A percentile compares a stretch with the other conserved stretches of the same genome.
phyloP scores from a whole-genome alignment of 2,797 vertebrate species.

The Epinephelus malabaricus region DNA sequence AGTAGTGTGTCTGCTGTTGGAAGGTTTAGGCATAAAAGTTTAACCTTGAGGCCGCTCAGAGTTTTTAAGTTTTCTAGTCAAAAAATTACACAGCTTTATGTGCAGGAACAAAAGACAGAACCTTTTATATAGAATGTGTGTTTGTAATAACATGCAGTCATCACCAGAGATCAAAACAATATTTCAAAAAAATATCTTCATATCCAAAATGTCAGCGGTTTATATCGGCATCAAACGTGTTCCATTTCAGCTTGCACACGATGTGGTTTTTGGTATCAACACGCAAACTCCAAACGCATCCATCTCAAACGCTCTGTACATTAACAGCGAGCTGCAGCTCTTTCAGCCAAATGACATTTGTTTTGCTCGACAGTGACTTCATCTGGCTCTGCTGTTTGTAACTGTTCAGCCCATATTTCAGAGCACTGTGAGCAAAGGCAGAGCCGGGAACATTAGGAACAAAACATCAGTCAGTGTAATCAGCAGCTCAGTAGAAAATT shows the following conservation, averaged over 20 bases:
- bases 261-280: constrained; percentile 57
- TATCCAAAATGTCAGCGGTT: constrained; percentile 42
- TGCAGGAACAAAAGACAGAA: constrained; percentile 10
- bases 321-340: constrained; percentile 57
- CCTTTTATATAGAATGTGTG: background rate
- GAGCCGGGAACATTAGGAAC: constrained; percentile 68
- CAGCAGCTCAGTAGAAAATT: constrained; percentile 65
- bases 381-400: constrained; percentile 81
- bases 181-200: constrained; percentile 24
- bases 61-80: background rate
- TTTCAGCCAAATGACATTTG: constrained; percentile 71
- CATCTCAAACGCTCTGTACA: constrained; percentile 55
- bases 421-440: constrained; percentile 74
- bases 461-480: constrained; percentile 75
- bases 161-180: constrained; percentile 37
- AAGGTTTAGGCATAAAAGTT: background rate
- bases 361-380: constrained; percentile 76
- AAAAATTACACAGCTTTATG: background rate
- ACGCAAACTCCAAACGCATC: constrained; percentile 49
- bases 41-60: background rate
- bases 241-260: constrained; percentile 15
- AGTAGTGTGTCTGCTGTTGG: background rate
- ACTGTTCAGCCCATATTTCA: constrained; percentile 77
- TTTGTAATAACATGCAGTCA: constrained; percentile 9
- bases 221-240: constrained; percentile 27